Base-by-base conservation (phyloP, 2,113 vertebrate genomes). In the Brachyhypopomus gauderio region DNA sequence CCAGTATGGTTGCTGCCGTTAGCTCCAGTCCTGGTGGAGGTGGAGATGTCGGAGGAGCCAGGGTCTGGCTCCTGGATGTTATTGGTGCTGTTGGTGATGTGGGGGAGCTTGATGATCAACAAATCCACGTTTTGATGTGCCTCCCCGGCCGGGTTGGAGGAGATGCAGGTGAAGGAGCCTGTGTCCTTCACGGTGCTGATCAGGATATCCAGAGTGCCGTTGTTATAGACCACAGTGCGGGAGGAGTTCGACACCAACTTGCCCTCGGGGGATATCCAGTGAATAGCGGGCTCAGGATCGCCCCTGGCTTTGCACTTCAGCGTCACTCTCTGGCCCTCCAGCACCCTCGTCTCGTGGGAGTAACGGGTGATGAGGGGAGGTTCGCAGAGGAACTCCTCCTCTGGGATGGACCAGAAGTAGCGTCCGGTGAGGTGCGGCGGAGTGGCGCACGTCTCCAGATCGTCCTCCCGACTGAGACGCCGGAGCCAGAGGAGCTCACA, bases 311-410 rank as follows among this genome's bases (percentile, higher is more conserved):
- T 99, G 85, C 97, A 99, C 79, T 95, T 94, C 85, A 99, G 93
- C 0, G 95, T 93, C 11, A 97, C 96, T 75, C 97, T 94, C 86
- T 99, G 98, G 16, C 98, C 98, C 89, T 99, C 98, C 16, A 99
- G 93, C 70, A 99, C 97, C 84, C 96, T 93, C 90, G 97, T 95
- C 89, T 99, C 96, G 0, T 97, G 96, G 12, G 97, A 98, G 87
- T 96, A 93, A 83, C 97, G 93, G 23, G 97, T 99, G 86, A 99
- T 99, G 82, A 99, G 97, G 0, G 98, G 98, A 0, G 97, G 97
- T 85, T 99, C 98, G 0, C 98, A 99, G 69, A 98, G 89, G 85
- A 99, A 99, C 90, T 99, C 98, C 88, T 99, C 97, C 90, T 99
- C 98, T 0, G 96, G 95, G 82, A 99, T 93, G 0, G 98, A 99